Evolutionary conservation across 2,113 vertebrate genomes (phyloP).

Genomic region (Ondatra zibethicus): DNA sequence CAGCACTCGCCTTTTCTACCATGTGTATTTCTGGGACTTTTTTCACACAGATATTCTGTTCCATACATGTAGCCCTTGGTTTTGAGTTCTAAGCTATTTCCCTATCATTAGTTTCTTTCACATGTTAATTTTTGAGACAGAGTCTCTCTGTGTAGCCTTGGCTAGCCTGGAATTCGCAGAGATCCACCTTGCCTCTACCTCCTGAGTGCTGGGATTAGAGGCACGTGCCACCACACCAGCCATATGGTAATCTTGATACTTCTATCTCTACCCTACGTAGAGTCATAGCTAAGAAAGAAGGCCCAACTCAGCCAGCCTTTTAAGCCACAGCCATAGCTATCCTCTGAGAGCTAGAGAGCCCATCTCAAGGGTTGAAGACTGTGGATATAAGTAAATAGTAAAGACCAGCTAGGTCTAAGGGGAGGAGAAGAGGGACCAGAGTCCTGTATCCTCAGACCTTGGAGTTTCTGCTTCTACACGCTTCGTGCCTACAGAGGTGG

Average conservation of each 20-base stretch:
- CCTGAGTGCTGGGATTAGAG: background rate
- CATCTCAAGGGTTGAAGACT: background rate
- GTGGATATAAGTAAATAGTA: background rate
- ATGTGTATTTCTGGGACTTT: background rate
- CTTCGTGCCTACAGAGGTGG: background rate
- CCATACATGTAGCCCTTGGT: background rate
- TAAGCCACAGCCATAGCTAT: background rate
- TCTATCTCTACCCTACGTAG: background rate
- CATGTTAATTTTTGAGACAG: background rate
- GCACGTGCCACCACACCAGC: background rate
- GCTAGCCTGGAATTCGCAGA: background rate
- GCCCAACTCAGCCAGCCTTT: background rate
- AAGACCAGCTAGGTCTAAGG: background rate
- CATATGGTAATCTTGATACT: background rate
- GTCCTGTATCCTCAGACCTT: slow-evolving; percentile 10
- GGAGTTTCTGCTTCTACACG: background rate
- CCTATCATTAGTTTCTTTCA: background rate
- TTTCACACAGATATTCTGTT: background rate
- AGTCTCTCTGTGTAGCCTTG: background rate
- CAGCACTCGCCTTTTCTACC: background rate
- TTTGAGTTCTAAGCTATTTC: background rate
- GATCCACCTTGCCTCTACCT: background rate
- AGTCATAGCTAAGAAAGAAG: background rate
- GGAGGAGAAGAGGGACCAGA: background rate
- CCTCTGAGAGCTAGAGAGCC: background rate